Percentiles rank a stretch among this genome's conserved stretches.
Conservation (phyloP, 2,797 vertebrate species). For the Etheostoma perlongum region DNA sequence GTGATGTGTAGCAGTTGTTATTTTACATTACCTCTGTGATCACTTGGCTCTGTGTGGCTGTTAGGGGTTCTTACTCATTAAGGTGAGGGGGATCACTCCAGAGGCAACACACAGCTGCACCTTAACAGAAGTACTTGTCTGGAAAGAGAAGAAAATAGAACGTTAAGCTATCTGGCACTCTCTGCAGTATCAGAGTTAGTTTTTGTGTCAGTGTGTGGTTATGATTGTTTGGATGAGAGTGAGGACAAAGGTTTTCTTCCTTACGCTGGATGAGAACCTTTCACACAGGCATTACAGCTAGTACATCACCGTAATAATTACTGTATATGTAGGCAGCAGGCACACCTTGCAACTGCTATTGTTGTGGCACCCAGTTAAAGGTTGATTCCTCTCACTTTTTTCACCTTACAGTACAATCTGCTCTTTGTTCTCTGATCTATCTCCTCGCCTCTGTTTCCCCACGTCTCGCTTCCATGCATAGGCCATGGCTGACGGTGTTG, state of each 20-base stretch:
- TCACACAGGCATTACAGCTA: background rate
- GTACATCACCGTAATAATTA: slow-evolving; percentile 25
- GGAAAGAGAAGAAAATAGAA: slow-evolving; percentile 36
- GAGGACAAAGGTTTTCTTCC: background rate
- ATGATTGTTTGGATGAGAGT: background rate
- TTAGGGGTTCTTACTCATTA: slow-evolving; percentile 42
- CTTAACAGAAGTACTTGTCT: slow-evolving; percentile 36
- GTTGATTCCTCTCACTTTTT: background rate
- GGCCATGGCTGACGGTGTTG: slow-evolving; percentile 65
- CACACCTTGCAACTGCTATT: background rate
- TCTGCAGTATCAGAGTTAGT: slow-evolving; percentile 16
- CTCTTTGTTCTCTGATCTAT: background rate
- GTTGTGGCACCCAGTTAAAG: background rate
- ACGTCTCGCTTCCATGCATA: slow-evolving; percentile 52
- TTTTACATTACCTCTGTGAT: slow-evolving; percentile 18
- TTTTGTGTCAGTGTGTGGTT: slow-evolving; percentile 13
- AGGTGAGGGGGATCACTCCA: slow-evolving; percentile 27
- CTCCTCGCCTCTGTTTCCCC: slow-evolving; percentile 31
- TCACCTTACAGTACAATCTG: background rate
- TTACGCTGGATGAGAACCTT: slow-evolving; percentile 24
- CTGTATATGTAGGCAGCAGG: background rate
- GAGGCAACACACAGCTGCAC: slow-evolving; percentile 42
- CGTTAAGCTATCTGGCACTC: slow-evolving; percentile 16
- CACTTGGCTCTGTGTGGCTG: slow-evolving; percentile 21
- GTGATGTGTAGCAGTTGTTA: slow-evolving; percentile 16